A percentile compares a stretch with the other conserved stretches of the same genome.
phyloP scores from a whole-genome alignment of 2,113 vertebrate genomes.

The Fregata magnificens region DNA sequence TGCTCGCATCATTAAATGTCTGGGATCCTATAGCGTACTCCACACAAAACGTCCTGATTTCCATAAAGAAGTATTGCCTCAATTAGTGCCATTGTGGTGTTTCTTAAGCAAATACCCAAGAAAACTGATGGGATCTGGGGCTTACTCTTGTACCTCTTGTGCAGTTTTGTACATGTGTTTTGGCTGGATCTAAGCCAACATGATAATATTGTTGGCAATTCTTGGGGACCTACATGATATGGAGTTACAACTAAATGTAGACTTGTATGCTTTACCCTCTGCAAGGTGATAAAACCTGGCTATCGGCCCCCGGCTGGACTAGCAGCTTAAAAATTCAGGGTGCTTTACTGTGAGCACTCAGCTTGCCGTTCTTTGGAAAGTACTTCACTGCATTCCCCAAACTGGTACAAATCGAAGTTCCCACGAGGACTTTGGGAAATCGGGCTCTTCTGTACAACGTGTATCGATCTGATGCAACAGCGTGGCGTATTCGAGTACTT shows the following conservation, averaged over 20 bases:
- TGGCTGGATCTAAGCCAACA: not conserved
- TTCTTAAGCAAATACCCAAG: not conserved
- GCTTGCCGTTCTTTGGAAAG: not conserved
- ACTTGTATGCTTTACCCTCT: not conserved
- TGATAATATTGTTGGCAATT: not conserved
- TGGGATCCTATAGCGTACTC: accelerated
- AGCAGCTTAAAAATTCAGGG: not conserved
- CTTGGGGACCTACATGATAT: not conserved
- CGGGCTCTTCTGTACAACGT: not conserved
- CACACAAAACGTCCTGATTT: not conserved
- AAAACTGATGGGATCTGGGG: not conserved
- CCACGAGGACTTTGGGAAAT: not conserved
- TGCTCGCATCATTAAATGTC: not conserved
- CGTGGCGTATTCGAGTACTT: not conserved
- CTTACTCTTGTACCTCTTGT: not conserved
- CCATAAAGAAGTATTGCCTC: not conserved
- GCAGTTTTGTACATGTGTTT: not conserved
- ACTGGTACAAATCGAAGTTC: not conserved
- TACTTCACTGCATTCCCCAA: not conserved
- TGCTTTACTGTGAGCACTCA: not conserved
- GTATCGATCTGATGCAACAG: not conserved
- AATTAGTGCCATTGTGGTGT: not conserved
- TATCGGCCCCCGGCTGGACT: not conserved
- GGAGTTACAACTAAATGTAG: not conserved
- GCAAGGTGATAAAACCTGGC: not conserved